Percentiles rank a stretch among this genome's conserved stretches.
phyloP scores from a whole-genome alignment of 2,797 vertebrate species.

The Smutsia temminckii region DNA sequence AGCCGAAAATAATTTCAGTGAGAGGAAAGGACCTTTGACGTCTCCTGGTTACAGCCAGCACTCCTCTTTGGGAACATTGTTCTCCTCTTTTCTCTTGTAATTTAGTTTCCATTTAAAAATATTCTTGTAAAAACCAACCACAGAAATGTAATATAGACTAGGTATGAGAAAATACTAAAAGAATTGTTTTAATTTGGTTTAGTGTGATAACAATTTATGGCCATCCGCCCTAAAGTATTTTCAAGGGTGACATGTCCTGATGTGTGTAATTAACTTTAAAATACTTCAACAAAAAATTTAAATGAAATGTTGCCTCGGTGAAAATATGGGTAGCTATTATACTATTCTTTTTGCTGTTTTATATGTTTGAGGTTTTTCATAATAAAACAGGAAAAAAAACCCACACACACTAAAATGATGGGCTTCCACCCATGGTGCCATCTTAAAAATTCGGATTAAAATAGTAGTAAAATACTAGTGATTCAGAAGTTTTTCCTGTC shows the following conservation, averaged over 20 bases:
- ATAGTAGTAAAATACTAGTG: not conserved
- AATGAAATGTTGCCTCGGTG: not conserved
- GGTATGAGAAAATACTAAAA: not conserved
- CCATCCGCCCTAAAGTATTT: not conserved
- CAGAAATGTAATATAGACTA: not conserved
- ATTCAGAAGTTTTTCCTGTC: not conserved
- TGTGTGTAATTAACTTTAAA: not conserved
- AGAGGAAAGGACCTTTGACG: not conserved
- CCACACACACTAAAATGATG: not conserved
- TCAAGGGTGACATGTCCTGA: not conserved
- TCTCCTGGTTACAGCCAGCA: not conserved
- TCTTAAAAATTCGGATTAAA: not conserved
- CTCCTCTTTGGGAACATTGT: not conserved
- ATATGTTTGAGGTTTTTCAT: not conserved
- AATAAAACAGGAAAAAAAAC: not conserved
- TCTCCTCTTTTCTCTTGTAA: not conserved
- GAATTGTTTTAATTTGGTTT: not conserved
- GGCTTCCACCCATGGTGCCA: no score
- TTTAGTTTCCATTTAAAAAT: conserved; percentile 2
- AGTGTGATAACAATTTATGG: not conserved
- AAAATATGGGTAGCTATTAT: not conserved
- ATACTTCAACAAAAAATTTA: not conserved
- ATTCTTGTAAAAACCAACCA: not conserved
- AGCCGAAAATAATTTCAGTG: not conserved
- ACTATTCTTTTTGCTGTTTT: not conserved